Conservation (phyloP, 2,888 invertebrate genomes). For the Balanococcus diminutus region DNA sequence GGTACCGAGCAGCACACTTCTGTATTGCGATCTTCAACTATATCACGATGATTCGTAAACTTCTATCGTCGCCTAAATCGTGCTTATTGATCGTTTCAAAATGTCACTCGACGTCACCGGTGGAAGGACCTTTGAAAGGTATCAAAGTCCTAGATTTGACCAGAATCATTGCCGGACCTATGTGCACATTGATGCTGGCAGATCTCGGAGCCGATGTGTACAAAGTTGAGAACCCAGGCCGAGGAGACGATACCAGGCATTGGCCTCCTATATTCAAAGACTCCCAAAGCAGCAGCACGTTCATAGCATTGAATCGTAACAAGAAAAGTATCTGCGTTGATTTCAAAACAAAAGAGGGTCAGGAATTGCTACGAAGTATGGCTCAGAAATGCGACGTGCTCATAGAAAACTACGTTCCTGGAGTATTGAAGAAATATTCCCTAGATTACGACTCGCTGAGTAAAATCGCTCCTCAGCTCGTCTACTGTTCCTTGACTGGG, state of each 20-base stretch:
- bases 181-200: constrained; percentile 90
- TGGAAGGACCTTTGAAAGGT: constrained; percentile 68
- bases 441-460: constrained; percentile 81
- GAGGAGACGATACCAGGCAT: constrained; percentile 82
- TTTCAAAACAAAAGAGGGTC: constrained; percentile 74
- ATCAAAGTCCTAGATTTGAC: constrained; percentile 80
- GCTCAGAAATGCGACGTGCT: constrained; percentile 82
- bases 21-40: background rate
- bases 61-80: constrained; percentile 14
- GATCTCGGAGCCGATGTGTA: constrained; percentile 92
- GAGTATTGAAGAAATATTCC: constrained; percentile 75
- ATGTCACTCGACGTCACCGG: background rate
- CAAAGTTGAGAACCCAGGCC: constrained; percentile 84
- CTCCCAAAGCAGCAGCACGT: constrained; percentile 74
- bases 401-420: constrained; percentile 93
- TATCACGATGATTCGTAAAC: constrained; percentile 5
- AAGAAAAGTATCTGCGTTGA: constrained; percentile 91
- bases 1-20: background rate
- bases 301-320: constrained; percentile 87
- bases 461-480: constrained; percentile 74
- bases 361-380: constrained; percentile 71
- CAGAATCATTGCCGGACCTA: constrained; percentile 91
- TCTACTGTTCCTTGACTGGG: constrained; percentile 94
- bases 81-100: background rate
- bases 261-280: constrained; percentile 87